phyloP scores from a whole-genome alignment of 2,113 vertebrate genomes.

The Thinocorus orbignyianus region DNA sequence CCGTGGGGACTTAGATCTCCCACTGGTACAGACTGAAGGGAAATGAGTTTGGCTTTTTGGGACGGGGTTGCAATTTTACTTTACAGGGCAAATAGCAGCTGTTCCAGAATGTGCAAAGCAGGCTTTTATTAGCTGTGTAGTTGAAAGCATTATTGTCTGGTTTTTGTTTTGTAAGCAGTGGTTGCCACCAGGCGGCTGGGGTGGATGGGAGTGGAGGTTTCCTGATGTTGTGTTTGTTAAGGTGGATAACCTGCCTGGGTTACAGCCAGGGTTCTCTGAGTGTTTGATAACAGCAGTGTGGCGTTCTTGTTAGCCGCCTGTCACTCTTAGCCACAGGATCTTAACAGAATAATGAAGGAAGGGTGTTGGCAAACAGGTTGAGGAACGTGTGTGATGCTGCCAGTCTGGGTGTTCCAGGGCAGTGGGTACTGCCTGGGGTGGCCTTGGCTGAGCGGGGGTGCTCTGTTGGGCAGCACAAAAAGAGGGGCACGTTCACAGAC shows the following conservation, averaged over 20 bases:
- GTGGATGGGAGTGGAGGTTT: neutral
- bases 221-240: neutral
- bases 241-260: neutral
- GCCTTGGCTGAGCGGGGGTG: neutral
- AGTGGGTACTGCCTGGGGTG: fast-evolving
- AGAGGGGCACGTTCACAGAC: neutral
- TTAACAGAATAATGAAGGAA: neutral
- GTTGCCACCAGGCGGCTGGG: neutral
- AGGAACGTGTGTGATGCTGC: neutral
- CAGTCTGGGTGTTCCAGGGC: fast-evolving
- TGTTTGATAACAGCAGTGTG: neutral
- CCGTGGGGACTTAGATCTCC: neutral
- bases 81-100: neutral
- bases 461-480: no score
- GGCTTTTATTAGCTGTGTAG: neutral
- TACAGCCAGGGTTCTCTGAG: neutral
- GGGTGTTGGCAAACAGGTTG: neutral
- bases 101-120: neutral
- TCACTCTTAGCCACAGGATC: neutral
- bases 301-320: neutral
- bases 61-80: neutral
- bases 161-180: neutral
- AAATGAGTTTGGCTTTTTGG: neutral
- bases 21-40: neutral
- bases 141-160: neutral